Percentiles rank a stretch among this genome's conserved stretches.
These are phyloP conservation scores for Zaprionus nigranus DNA, from an alignment of 1,140 invertebrate species.

Conservation along the genomic window DNA sequence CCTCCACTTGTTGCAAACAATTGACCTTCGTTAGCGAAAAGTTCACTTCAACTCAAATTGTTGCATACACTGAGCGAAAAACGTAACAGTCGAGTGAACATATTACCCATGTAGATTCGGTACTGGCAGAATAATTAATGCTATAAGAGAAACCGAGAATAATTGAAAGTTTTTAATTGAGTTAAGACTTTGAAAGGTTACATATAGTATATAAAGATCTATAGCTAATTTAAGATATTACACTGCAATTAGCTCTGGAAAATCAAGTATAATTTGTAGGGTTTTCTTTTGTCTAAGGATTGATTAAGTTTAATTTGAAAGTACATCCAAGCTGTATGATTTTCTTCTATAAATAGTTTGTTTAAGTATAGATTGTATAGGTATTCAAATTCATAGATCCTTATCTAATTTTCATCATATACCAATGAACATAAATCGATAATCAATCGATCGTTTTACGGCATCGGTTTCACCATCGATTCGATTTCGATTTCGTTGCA, in stretches of 20 bases:
- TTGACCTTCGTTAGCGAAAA: constrained; percentile 74
- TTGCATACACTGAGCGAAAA: constrained; percentile 42
- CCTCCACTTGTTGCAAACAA: constrained; percentile 50
- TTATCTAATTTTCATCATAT: too few species aligned
- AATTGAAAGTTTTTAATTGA: constrained; percentile 2
- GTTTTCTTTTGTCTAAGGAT: background rate
- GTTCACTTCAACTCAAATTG: constrained; percentile 63
- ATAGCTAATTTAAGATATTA: background rate
- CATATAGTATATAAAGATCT: background rate
- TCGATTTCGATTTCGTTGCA: constrained; percentile 1
- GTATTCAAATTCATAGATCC: too few species aligned
- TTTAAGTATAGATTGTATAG: too few species aligned
- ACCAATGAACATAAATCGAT: background rate
- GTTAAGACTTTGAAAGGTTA: background rate
- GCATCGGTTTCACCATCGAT: constrained; percentile 1
- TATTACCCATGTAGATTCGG: background rate
- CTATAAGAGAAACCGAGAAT: background rate
- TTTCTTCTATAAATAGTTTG: too few species aligned
- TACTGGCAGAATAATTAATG: background rate
- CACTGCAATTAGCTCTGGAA: background rate
- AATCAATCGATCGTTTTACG: background rate
- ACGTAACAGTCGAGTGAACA: background rate
- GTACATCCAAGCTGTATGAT: background rate
- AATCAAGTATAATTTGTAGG: background rate
- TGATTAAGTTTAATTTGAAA: background rate